Evolutionary conservation across 1,140 invertebrate genomes (phyloP).

Genomic region (Penaeus chinensis): DNA sequence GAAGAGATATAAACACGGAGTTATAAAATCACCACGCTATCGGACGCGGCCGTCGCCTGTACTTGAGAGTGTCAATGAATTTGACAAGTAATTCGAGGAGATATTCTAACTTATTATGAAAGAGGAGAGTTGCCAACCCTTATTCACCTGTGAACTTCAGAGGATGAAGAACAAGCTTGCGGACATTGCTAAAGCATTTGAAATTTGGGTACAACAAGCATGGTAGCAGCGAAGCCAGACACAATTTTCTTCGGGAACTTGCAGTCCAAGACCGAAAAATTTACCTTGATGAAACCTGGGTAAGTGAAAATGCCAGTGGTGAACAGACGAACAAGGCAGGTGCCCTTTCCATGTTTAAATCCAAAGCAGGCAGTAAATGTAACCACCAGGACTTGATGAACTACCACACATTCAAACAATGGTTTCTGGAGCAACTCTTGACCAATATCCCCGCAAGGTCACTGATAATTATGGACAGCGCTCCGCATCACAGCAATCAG

Average conservation of each 20-base stretch:
- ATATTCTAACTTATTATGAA: conserved; percentile 24
- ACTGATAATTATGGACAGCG: too few species aligned
- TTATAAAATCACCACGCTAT: neutral
- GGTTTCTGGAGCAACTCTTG: too few species aligned
- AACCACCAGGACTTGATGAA: too few species aligned
- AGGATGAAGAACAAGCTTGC: neutral
- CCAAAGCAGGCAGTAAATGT: too few species aligned
- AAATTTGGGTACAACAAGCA: neutral
- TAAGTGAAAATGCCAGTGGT: neutral
- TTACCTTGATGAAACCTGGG: conserved; percentile 6
- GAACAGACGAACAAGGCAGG: too few species aligned
- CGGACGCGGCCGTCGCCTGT: neutral
- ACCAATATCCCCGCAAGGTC: too few species aligned
- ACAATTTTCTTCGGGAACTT: neutral
- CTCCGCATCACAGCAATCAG: too few species aligned
- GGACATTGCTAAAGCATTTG: neutral
- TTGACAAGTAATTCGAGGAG: conserved; percentile 6
- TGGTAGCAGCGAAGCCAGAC: neutral
- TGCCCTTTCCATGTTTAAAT: too few species aligned
- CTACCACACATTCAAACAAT: too few species aligned
- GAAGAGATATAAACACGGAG: too few species aligned
- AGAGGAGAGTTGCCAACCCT: conserved; percentile 17
- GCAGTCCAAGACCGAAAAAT: conserved; percentile 24
- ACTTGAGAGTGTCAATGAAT: conserved; percentile 5
- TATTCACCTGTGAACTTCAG: neutral